A percentile compares a stretch with the other conserved stretches of the same genome.
Conservation (phyloP, 2,888 invertebrate species). For the Odontothrips loti region DNA sequence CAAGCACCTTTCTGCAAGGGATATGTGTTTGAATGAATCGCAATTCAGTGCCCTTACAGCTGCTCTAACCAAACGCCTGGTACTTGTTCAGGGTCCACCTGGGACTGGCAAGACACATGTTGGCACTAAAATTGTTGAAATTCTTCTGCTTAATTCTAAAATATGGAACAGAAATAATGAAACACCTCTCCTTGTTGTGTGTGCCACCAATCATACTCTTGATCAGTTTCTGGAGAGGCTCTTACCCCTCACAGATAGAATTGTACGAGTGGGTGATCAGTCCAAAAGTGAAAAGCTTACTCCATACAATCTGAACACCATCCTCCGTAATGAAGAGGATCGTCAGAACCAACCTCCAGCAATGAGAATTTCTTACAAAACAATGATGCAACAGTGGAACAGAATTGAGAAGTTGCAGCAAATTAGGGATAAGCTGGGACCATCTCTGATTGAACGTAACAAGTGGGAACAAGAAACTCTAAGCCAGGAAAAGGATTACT, state of each 20-base stretch:
- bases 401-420: slow-evolving; percentile 1
- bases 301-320: slow-evolving; percentile 32
- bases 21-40: slow-evolving; percentile 57
- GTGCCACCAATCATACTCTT: slow-evolving; percentile 81
- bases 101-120: slow-evolving; percentile 83
- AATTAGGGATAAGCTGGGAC: neutral
- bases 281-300: slow-evolving; percentile 56
- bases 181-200: slow-evolving; percentile 68
- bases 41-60: slow-evolving; percentile 64
- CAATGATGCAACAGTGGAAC: slow-evolving; percentile 14
- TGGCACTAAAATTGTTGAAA: slow-evolving; percentile 68
- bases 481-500: neutral
- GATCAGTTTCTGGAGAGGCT: slow-evolving; percentile 79
- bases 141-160: slow-evolving; percentile 57
- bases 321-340: neutral
- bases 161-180: slow-evolving; percentile 46
- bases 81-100: slow-evolving; percentile 80
- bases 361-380: slow-evolving; percentile 17
- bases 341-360: neutral
- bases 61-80: slow-evolving; percentile 67
- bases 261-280: slow-evolving; percentile 67
- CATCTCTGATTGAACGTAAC: neutral
- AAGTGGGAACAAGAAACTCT: neutral
- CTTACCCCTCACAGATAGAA: slow-evolving; percentile 53
- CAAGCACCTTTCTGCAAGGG: slow-evolving; percentile 50